Base-by-base conservation (phyloP, 1,140 invertebrate genomes). In the Drosophila cardini region DNA sequence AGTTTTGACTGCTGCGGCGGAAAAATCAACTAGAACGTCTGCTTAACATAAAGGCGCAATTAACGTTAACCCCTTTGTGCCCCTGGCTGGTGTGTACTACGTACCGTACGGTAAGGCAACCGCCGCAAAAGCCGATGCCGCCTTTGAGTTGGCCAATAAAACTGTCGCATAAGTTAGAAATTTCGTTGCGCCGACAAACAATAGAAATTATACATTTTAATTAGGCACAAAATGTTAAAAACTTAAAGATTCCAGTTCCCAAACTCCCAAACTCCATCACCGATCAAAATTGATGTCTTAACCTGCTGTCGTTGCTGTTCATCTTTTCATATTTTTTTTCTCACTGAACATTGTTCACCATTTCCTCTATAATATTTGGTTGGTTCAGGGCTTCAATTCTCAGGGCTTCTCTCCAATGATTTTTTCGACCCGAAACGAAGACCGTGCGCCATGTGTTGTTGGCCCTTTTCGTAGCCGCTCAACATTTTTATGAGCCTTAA, bases 11-110 rank as follows among this genome's bases (percentile, higher is more conserved):
- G 71, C 67, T 74, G 60, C 32, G 63, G 76, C 56, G 42, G 58
- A 50, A 60, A 72, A 61, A 76, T 87, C 76, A 77, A 74, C 21
- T 45, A 40, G 45, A 42, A 21, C 30, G 50, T 34, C 79, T 75
- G 80, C 55, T 79, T 84, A 89, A 80, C 80, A 89, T 87, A 87
- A 87, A 87, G 79, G 73, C 55, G 70, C 84, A 87, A 89, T 87
- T 89, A 87, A 77, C 83, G 73, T 87, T 87, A 87, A 87, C 83
- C 83, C 83, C 69, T 87, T 87, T 81, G 82, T 87, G 69, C 63
- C 46, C 50, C 42, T 69, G 13, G 45, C 43, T 38, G 36, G 21
- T n/a, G n/a, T n/a, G n/a, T n/a, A 26, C 21, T 5, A 3, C 21
- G 21, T 26, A 26, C 21, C 4, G 16, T 73, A 57, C 63, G 63